Base-by-base conservation (phyloP, 2,797 vertebrate genomes). In the Triplophysa bombifrons region DNA sequence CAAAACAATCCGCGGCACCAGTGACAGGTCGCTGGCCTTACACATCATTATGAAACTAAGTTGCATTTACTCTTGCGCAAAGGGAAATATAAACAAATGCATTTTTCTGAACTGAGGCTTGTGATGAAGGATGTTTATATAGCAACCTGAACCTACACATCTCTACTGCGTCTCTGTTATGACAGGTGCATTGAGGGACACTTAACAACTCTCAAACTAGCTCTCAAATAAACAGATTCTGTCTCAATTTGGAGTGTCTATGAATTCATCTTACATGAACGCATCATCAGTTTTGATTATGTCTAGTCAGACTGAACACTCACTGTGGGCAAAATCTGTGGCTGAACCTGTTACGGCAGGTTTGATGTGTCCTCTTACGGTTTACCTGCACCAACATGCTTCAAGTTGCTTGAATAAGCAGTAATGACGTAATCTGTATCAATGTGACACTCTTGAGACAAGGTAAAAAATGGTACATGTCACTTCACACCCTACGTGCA, bases 271-370 rank as follows among this genome's bases (percentile, higher is more conserved):
- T 22, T 6, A 27, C 53, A 61, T 0, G 6, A 3, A 70, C 66
- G 34, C 27, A 41, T 65, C 63, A 41, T 48, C 44, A 22, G 69
- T 44, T 19, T 70, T 70, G 16, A 78, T 64, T 41, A 41, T 19
- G 76, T 78, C 67, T 71, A 34, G 13, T 78, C 46, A 71, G 68
- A 51, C 67, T 71, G 58, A 71, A 64, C 14, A 70, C 58, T 72
- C 76, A 78, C 58, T 72, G 41, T 17, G 25, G 61, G 56, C 17
- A 2, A 78, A 48, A 72, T 48, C 46, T 44, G 17, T 51, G 25
- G 70, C n/a, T 51, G 71, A 68, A 68, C 68, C 7, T 53, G 58
- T 82, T 67, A 27, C 48, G 30, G 56, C 64, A 82, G 71, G 63
- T 68, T 38, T 38, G 30, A 14, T 73, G 20, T 60, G 60, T 79